Base-by-base conservation (phyloP, 2,113 vertebrate genomes). In the Grallaria varia region DNA sequence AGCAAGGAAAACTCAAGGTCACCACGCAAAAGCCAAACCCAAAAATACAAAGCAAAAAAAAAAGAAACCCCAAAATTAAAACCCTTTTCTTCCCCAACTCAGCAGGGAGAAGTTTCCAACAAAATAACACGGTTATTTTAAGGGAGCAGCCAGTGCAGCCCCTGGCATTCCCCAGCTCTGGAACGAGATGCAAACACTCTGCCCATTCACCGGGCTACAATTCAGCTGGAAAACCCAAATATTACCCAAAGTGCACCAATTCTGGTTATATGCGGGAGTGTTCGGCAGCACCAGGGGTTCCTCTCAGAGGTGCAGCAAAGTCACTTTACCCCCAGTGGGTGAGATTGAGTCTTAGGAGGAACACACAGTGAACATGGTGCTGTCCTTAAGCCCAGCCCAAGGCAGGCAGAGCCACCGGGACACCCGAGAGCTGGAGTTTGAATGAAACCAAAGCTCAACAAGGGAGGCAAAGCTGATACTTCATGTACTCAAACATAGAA, bases 1-100 rank as follows among this genome's bases (percentile, higher is more conserved):
- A 80, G 76, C 83, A 92, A 95, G 71, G 84, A 95, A 97, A 95
- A 93, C 42, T 95, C 95, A 95, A 97, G 93, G 90, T 95, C 95
- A 95, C 67, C 68, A 23, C 4, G 72, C 35, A 84, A 92, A 90
- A 93, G 47, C 76, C 64, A 86, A 77, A 88, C 23, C 3, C 3
- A 73, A 68, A 91, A 89, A 33, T 10, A 27, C 10, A 39, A 60
- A 16, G 5, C 3, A 67, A 23, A 35, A n/a, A 30, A 55, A 35
- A 39, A 30, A 31, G 35, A 50, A 22, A 4, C 8, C 6, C 37
- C 30, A 10, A 76, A 75, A 88, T 56, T 10, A 92, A 44, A 77
- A 40, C 5, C 67, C 55, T 58, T 2, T 68, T 56, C 78, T 62
- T 50, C 23, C 71, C 25, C 12, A 31, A 1, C 49, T 68, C 81